These are phyloP conservation scores for Leptothorax acervorum DNA, from an alignment of 2,888 invertebrate species.

Conservation along the genomic window DNA sequence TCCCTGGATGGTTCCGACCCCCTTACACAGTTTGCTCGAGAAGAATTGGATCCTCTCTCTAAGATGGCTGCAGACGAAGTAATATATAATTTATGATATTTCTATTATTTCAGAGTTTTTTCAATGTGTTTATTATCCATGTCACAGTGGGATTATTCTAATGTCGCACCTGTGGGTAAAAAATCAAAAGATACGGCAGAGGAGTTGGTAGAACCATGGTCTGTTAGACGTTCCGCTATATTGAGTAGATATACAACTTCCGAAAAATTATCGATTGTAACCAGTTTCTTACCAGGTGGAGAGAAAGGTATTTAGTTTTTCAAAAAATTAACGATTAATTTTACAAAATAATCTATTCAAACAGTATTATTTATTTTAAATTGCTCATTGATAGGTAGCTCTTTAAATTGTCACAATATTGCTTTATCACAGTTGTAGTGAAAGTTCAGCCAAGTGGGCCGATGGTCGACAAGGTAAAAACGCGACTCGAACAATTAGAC, in stretches of 20 bases:
- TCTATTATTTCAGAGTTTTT: neutral
- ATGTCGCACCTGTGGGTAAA: slow-evolving; percentile 75
- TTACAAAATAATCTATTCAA: neutral
- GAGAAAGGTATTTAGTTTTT: slow-evolving; percentile 89
- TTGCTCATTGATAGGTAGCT: neutral
- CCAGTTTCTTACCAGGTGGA: slow-evolving; percentile 94
- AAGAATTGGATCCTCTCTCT: slow-evolving; percentile 89
- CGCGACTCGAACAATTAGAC: slow-evolving; percentile 96
- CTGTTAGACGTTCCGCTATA: slow-evolving; percentile 90
- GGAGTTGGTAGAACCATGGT: slow-evolving; percentile 92
- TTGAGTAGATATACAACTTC: slow-evolving; percentile 96
- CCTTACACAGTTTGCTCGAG: slow-evolving; percentile 90
- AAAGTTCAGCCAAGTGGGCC: slow-evolving; percentile 91
- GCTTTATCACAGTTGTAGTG: slow-evolving; percentile 88
- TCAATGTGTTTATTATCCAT: slow-evolving; percentile 42
- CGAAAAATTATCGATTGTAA: slow-evolving; percentile 96
- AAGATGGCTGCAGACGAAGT: slow-evolving; percentile 88
- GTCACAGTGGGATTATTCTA: slow-evolving; percentile 84
- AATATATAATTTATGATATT: slow-evolving; percentile 50
- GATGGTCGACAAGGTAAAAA: slow-evolving; percentile 95
- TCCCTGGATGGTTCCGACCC: slow-evolving; percentile 92
- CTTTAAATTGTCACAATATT: slow-evolving; percentile 1
- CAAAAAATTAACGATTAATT: neutral
- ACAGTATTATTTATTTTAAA: neutral
- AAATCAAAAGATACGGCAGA: slow-evolving; percentile 79